These are phyloP conservation scores for Apodemia zela DNA, from an alignment of 2,888 invertebrate species.

Conservation along the genomic window DNA sequence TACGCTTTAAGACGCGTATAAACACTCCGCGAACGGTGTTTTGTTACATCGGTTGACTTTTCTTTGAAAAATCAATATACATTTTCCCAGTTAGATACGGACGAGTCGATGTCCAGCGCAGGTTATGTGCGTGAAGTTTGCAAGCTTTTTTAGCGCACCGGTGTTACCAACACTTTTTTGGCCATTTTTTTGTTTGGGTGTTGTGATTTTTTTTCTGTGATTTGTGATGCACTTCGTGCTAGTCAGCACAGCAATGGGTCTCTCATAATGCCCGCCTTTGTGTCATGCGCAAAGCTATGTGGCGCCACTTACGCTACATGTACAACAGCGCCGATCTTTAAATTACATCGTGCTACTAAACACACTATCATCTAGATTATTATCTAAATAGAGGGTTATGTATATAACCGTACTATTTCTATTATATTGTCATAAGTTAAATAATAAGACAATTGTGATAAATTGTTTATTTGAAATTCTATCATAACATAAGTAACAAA, in stretches of 20 bases:
- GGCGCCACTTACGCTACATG: constrained; percentile 16
- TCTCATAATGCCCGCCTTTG: constrained; percentile 54
- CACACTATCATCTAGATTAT: neutral
- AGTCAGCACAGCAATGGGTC: constrained; percentile 56
- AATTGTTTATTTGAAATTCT: neutral
- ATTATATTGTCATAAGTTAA: neutral
- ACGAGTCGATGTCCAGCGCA: constrained; percentile 82
- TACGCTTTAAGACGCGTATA: constrained; percentile 72
- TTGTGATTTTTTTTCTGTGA: constrained; percentile 77
- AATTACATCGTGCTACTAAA: constrained; percentile 12
- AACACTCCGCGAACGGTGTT: constrained; percentile 79
- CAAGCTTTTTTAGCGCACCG: constrained; percentile 82
- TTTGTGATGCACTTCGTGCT: constrained; percentile 66
- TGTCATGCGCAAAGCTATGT: constrained; percentile 22
- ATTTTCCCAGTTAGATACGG: constrained; percentile 79
- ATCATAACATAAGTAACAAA: neutral
- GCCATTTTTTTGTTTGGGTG: constrained; percentile 77
- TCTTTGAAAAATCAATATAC: constrained; percentile 82
- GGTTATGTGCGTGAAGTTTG: constrained; percentile 81
- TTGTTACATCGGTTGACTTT: constrained; percentile 81
- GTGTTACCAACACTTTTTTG: constrained; percentile 81
- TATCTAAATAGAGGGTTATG: constrained; percentile 2
- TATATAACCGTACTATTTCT: neutral
- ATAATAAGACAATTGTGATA: neutral
- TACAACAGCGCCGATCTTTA: constrained; percentile 17